A percentile compares a stretch with the other conserved stretches of the same genome.
Evolutionary conservation across 2,888 invertebrate species (phyloP).

Genomic region (Drosophila pullipes): DNA sequence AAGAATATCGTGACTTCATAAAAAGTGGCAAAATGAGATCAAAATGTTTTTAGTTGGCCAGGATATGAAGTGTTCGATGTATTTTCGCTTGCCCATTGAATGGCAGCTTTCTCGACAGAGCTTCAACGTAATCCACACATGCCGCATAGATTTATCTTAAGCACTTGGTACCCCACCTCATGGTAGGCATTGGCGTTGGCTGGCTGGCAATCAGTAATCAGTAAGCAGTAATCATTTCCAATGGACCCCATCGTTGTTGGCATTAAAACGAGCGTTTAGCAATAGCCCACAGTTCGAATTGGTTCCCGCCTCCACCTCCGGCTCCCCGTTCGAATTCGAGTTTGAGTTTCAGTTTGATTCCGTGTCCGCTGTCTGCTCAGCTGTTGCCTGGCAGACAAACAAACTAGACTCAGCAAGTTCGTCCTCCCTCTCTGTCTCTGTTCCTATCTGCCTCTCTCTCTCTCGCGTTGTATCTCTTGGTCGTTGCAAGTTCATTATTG

Average conservation of each 20-base stretch:
- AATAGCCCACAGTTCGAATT: constrained; percentile 24
- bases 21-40: neutral
- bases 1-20: neutral
- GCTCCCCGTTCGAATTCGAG: neutral
- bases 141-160: constrained; percentile 32
- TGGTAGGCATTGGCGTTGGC: constrained; percentile 1
- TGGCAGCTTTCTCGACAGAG: neutral
- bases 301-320: neutral
- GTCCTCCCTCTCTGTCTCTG: neutral
- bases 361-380: constrained; percentile 2
- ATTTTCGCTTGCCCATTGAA: neutral
- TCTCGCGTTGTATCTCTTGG: neutral
- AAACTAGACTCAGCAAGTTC: neutral
- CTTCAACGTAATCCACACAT: constrained; percentile 7
- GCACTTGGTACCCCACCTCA: neutral
- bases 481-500: constrained; percentile 69
- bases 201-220: constrained; percentile 44
- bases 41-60: neutral
- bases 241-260: constrained; percentile 42
- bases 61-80: neutral
- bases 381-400: constrained; percentile 9
- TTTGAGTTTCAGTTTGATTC: neutral
- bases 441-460: neutral
- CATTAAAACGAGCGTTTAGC: constrained; percentile 50
- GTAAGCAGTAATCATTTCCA: constrained; percentile 58